These are phyloP conservation scores for Geotrupes spiniger DNA, from an alignment of 2,888 invertebrate genomes.

Conservation along the genomic window DNA sequence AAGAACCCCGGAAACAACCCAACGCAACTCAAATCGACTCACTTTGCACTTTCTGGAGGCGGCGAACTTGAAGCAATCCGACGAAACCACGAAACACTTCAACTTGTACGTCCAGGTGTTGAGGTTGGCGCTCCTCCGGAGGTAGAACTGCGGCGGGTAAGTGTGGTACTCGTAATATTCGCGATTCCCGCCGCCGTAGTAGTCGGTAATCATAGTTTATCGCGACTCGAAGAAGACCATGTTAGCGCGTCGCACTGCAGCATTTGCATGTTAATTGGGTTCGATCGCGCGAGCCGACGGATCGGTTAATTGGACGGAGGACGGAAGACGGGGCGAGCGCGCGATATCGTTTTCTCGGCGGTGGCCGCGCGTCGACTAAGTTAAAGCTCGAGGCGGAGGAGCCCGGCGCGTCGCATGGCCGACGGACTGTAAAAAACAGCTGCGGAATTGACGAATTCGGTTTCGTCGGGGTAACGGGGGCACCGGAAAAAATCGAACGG, in stretches of 20 bases:
- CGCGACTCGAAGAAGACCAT: neutral
- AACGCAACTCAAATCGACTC: conserved; percentile 27
- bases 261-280: too few species aligned
- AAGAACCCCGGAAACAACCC: too few species aligned
- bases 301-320: too few species aligned
- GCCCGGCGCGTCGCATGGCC: neutral
- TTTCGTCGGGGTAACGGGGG: too few species aligned
- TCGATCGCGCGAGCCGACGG: too few species aligned
- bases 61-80: conserved; percentile 33
- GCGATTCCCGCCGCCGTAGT: conserved; percentile 22
- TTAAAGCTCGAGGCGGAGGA: neutral
- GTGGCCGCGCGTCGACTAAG: neutral
- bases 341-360: neutral
- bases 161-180: conserved; percentile 35
- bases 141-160: conserved; percentile 41
- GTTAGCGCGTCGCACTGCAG: too few species aligned
- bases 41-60: conserved; percentile 30
- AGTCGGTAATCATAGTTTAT: conserved; percentile 16
- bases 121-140: conserved; percentile 37
- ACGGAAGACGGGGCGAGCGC: too few species aligned
- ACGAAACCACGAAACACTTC: conserved; percentile 38
- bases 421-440: conserved; percentile 4
- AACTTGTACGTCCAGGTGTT: conserved; percentile 42
- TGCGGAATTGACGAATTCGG: too few species aligned
- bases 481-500: too few species aligned